Base-by-base conservation (phyloP, 2,113 vertebrate genomes). In the Solea solea region DNA sequence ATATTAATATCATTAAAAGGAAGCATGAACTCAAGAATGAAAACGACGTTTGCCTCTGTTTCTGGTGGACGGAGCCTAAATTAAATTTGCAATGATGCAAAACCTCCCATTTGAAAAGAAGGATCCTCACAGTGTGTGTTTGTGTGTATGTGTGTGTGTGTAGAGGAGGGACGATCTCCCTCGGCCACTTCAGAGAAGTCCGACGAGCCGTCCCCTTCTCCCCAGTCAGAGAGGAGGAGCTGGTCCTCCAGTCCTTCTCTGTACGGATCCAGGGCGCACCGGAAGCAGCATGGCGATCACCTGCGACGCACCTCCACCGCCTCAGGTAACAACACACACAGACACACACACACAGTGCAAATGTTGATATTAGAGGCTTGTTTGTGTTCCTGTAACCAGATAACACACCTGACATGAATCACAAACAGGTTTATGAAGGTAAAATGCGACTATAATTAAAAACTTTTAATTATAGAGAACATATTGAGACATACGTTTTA, bases 161-260 rank as follows among this genome's bases (percentile, higher is more conserved):
- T 68, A 95, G 95, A 95, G 88, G 96, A 98, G 72, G 90, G 87
- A 28, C 94, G 93, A 41, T 85, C 94, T 85, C 88, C 88, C 7
- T 91, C 93, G 2, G 15, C 84, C 0, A 42, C 7, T 15, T 53
- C 90, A 66, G 96, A 97, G 81, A 95, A 95, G 86, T 44, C 90
- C 44, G 96, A 96, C 21, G 87, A 81, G 16, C 89, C 84, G 4
- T 90, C 93, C 53, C 90, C 90, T 5, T 95, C 96, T 25, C 90
- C 89, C 4, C 93, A 95, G 54, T 92, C 91, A 1, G 82, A 94
- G 48, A 91, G 93, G 63, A 86, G 93, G 70, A 94, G 85, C 68
- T 97, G 96, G 95, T 91, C 94, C 68, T 93, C 95, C 82, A 97
- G 95, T 85, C 94, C 96, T 27, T 94, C 96, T 9, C 46, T 88